Evolutionary conservation across 2,797 vertebrate genomes (phyloP), one percentile per base, ranked within the genome.

Genomic region (Gambelia wislizenii): DNA sequence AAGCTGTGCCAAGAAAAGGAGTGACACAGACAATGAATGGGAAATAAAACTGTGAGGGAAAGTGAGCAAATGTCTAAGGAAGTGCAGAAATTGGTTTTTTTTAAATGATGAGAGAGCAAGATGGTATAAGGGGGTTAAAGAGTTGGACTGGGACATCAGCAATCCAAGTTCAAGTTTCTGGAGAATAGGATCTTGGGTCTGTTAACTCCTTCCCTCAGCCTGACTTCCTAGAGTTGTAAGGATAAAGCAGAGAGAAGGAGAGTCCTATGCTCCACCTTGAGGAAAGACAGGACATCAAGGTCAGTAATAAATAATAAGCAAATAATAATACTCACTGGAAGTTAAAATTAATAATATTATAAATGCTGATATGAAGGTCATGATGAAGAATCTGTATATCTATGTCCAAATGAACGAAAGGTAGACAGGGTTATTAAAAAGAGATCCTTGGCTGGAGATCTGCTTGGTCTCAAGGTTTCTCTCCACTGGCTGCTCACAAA

Each of bases 241-340:
- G 22, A 30, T 9, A 76, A 76, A 76, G 42, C 22, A 44, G 22
- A 25, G 22, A 76, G 74, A 47, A 6, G 3, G 8, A 27, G 1
- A 0, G 7, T 6, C 70, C 39, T 2, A 7, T 18, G 2, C 0
- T 8, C 12, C 18, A 42, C 7, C n/a, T 74, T 22, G 70, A 74
- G 6, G 80, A 67, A 10, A 67, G 22, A 33, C 8, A 44, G 8
- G 4, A 7, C 42, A 7, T 18, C 9, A 47, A 42, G 14, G 3
- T 42, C 30, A 49, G 16, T 12, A 44, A 33, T 16, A 59, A 47
- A 76, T 76, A 76, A 47, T 30, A 13, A 76, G 16, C 44, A 42
- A 22, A 49, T 30, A 76, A 44, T 76, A 56, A 42, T 85, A 76
- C 84, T 85, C 36, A 85, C 84, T 44, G 33, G 30, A 76, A 59